A percentile compares a stretch with the other conserved stretches of the same genome.
Evolutionary conservation across 2,797 vertebrate genomes (phyloP).

Genomic region (Muraenolepis orangiensis): DNA sequence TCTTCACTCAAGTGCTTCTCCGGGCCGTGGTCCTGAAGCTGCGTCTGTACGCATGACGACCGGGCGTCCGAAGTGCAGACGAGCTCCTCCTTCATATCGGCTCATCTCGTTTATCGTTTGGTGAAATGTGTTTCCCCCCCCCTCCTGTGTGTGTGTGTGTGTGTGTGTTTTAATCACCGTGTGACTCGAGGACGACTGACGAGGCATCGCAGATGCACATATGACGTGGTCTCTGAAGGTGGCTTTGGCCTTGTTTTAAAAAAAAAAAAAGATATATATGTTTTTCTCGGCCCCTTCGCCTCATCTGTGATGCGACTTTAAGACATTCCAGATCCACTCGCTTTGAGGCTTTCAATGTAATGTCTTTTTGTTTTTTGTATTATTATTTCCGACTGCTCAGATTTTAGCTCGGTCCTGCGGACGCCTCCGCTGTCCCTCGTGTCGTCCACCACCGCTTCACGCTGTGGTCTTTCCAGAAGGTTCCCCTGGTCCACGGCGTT

Average conservation of each 20-base stretch:
- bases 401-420: too few relatives aligned
- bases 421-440: too few relatives aligned
- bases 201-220: slow-evolving; percentile 62
- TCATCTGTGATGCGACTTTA: slow-evolving; percentile 33
- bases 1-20: slow-evolving; percentile 46
- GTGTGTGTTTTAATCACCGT: slow-evolving; percentile 14
- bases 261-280: neutral
- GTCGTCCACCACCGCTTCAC: neutral
- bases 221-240: slow-evolving; percentile 68
- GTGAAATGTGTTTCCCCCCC: too few relatives aligned
- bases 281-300: neutral
- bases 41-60: slow-evolving; percentile 67
- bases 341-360: slow-evolving; percentile 33
- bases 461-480: neutral
- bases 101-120: neutral
- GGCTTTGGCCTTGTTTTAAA: slow-evolving; percentile 14
- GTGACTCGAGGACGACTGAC: slow-evolving; percentile 64
- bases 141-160: neutral
- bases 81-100: slow-evolving; percentile 54
- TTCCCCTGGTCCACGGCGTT: neutral
- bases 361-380: slow-evolving; percentile 9
- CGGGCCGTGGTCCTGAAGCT: slow-evolving; percentile 26
- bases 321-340: slow-evolving; percentile 54
- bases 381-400: slow-evolving; percentile 15
- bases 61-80: slow-evolving; percentile 57